Base-by-base conservation (phyloP, 1,140 invertebrate species). In the Battus philenor region DNA sequence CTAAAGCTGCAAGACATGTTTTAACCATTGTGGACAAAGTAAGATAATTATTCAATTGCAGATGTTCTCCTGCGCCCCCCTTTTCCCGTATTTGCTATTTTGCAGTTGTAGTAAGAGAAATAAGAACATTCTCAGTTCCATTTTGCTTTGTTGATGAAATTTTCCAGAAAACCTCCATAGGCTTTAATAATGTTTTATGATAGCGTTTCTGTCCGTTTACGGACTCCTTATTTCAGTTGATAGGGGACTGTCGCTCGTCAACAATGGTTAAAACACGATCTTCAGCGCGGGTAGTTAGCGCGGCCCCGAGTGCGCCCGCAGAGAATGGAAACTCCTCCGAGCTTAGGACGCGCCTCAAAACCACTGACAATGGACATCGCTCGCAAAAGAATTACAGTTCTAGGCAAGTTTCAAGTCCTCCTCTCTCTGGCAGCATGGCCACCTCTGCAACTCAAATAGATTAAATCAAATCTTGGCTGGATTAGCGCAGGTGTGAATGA, bases 251-350 rank as follows among this genome's bases (percentile, higher is more conserved):
- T 81, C 59, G 67, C 62, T 70, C 69, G 68, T 81, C 77, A 75
- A 81, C 78, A 85, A 85, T 85, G 81, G 81, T 83, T 85, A 85
- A 85, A 85, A 85, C 81, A 85, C 71, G 81, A 61, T 85, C 81
- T 81, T 76, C 81, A 78, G 79, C 81, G 65, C 69, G 81, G 53
- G 81, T 85, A 85, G 81, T 70, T 61, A 79, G 59, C 47, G 71
- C 65, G 60, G 66, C 67, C 56, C 59, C 66, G 65, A 66, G 60
- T 68, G 68, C 67, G 54, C 57, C 77, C 50, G 55, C 77, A 26
- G 77, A 79, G 65, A 85, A 85, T 73, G 81, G 81, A 63, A 75
- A 63, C 44, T 65, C 66, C 48, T 72, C 73, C 47, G 77, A 83
- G 67, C 72, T 81, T 71, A 77, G 75, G 62, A 62, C 68, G 49